These are phyloP conservation scores for Spilogale gracilis DNA, from an alignment of 2,113 vertebrate genomes.

Conservation along the genomic window DNA sequence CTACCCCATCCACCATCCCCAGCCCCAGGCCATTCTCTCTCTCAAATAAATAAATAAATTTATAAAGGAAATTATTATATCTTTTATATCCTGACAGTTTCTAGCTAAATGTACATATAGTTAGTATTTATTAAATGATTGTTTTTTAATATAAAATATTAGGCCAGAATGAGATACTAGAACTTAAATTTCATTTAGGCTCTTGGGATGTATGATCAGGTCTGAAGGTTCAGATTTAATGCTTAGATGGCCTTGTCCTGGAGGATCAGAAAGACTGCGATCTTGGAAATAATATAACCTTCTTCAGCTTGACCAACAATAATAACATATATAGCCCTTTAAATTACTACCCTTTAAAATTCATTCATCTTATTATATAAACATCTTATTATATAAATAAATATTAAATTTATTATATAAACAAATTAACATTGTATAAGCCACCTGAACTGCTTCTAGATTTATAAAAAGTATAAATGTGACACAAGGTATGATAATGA, in stretches of 20 bases:
- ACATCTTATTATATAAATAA: no score
- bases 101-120: neutral
- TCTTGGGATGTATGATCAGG: neutral
- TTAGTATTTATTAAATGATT: neutral
- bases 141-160: constrained; percentile 10
- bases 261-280: neutral
- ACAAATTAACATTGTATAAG: neutral
- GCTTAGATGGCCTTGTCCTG: neutral
- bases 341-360: neutral
- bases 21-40: neutral
- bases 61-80: neutral
- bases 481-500: neutral
- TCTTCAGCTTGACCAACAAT: neutral
- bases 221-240: neutral
- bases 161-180: neutral
- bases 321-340: neutral
- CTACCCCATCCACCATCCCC: neutral
- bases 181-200: constrained; percentile 17
- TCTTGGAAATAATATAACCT: constrained; percentile 30
- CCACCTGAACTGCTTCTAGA: neutral
- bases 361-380: no score
- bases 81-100: neutral
- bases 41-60: neutral
- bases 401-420: neutral
- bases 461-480: neutral